These are phyloP conservation scores for Ashinkailepas kermadecensis DNA, from an alignment of 2,888 invertebrate species.

Conservation along the genomic window DNA sequence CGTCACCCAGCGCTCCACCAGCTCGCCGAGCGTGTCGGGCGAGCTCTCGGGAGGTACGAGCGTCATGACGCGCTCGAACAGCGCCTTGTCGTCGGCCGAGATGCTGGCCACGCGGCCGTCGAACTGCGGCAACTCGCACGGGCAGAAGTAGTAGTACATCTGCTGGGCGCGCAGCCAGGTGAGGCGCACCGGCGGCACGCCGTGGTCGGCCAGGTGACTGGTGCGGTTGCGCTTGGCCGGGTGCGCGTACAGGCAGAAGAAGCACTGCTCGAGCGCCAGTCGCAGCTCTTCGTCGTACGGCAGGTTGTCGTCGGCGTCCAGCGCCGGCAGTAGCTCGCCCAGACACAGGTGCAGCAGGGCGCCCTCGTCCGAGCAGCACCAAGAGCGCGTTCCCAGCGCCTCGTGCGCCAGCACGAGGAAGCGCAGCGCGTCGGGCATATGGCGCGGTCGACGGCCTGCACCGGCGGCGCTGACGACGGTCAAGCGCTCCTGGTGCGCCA, in stretches of 20 bases:
- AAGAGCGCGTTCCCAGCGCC: conserved; percentile 49
- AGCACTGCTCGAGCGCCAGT: conserved; percentile 73
- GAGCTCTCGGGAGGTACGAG: conserved; percentile 61
- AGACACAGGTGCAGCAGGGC: conserved; percentile 69
- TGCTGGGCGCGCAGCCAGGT: conserved; percentile 67
- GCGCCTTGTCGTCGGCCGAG: conserved; percentile 67
- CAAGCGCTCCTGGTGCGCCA: conserved; percentile 47
- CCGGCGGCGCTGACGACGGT: neutral
- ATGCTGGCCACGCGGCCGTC: conserved; percentile 59
- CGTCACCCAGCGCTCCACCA: conserved; percentile 28
- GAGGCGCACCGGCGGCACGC: conserved; percentile 58
- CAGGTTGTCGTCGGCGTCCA: conserved; percentile 33
- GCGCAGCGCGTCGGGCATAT: conserved; percentile 15
- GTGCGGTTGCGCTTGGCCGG: conserved; percentile 56
- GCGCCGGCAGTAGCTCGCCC: conserved; percentile 51
- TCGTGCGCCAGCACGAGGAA: conserved; percentile 33
- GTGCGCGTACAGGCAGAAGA: conserved; percentile 78
- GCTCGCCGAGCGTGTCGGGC: conserved; percentile 43
- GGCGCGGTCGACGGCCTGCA: neutral
- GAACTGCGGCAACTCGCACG: conserved; percentile 43
- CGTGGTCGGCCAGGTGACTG: conserved; percentile 63
- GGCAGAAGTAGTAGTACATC: conserved; percentile 44
- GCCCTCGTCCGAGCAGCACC: conserved; percentile 71
- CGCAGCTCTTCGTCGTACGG: conserved; percentile 29
- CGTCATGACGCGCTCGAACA: conserved; percentile 61